Conservation (phyloP, 2,113 vertebrate species). For the Prionailurus viverrinus region DNA sequence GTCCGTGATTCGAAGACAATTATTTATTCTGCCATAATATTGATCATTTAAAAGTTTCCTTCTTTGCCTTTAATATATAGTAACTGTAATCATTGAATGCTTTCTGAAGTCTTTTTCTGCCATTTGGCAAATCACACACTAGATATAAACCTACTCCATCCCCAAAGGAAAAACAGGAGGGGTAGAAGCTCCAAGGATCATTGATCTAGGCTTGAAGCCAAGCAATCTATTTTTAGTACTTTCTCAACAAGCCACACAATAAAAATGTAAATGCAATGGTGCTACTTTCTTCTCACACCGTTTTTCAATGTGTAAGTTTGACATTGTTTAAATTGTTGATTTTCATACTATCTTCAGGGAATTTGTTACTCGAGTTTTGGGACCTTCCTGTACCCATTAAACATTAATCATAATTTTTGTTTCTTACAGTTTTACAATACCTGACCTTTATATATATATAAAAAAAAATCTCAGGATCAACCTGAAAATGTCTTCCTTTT, state of each 20-base stretch:
- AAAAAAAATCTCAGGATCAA: background rate
- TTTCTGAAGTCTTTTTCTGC: slow-evolving; percentile 82
- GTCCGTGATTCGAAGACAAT: slow-evolving; percentile 76
- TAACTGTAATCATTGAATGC: slow-evolving; percentile 82
- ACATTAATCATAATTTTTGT: background rate
- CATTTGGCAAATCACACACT: slow-evolving; percentile 78
- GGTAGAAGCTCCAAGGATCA: slow-evolving; percentile 83
- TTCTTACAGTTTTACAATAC: background rate
- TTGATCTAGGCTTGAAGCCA: slow-evolving; percentile 82
- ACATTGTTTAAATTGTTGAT: slow-evolving; percentile 23
- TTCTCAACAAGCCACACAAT: slow-evolving; percentile 84
- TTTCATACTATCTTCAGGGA: slow-evolving; percentile 40
- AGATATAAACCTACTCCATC: slow-evolving; percentile 64
- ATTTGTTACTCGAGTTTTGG: background rate
- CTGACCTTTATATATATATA: background rate
- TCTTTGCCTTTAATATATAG: slow-evolving; percentile 78
- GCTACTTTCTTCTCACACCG: slow-evolving; percentile 79
- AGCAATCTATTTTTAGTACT: slow-evolving; percentile 85
- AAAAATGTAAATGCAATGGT: slow-evolving; percentile 85
- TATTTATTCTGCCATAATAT: slow-evolving; percentile 82
- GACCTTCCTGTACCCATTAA: background rate
- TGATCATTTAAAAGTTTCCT: slow-evolving; percentile 79
- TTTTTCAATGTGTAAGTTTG: slow-evolving; percentile 74
- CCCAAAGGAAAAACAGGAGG: background rate
- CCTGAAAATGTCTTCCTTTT: background rate